Conservation (phyloP, 1,140 invertebrate species). For the Tetragnatha versicolor region DNA sequence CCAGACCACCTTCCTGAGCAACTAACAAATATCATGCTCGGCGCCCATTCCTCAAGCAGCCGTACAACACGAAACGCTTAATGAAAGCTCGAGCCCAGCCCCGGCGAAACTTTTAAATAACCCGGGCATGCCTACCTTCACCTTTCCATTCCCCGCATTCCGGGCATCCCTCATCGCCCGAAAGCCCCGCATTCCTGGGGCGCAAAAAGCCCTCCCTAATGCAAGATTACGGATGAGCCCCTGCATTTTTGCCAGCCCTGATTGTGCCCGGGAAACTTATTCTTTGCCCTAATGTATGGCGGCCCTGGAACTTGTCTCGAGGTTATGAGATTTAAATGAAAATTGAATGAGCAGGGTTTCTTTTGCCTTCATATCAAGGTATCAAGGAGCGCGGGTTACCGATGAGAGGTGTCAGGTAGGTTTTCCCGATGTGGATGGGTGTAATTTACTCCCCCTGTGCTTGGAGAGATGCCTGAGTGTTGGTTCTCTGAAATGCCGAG, state of each 20-base stretch:
- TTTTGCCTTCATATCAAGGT: constrained; percentile 12
- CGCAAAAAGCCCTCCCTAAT: not conserved
- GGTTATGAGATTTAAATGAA: constrained; percentile 38
- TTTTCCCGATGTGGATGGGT: constrained; percentile 7
- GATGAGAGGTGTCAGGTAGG: not conserved
- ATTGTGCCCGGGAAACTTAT: constrained; percentile 3
- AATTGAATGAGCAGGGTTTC: constrained; percentile 40
- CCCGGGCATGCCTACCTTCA: not conserved
- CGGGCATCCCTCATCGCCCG: not conserved
- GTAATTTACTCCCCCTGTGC: not conserved
- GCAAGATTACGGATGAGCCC: constrained; percentile 3
- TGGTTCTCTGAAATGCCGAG: not conserved
- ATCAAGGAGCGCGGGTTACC: not conserved
- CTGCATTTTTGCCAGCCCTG: not conserved
- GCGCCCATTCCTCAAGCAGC: too few species aligned
- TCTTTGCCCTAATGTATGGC: constrained; percentile 14
- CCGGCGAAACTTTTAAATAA: too few species aligned
- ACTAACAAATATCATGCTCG: too few species aligned
- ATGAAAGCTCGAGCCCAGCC: too few species aligned
- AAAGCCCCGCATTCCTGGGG: not conserved
- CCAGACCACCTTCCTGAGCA: too few species aligned
- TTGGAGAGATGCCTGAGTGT: not conserved
- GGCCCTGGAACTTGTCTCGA: constrained; percentile 22
- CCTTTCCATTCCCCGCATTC: not conserved
- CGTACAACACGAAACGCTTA: too few species aligned